Conservation (phyloP, 2,888 invertebrate genomes). For the Drosophila austrosaltans region DNA sequence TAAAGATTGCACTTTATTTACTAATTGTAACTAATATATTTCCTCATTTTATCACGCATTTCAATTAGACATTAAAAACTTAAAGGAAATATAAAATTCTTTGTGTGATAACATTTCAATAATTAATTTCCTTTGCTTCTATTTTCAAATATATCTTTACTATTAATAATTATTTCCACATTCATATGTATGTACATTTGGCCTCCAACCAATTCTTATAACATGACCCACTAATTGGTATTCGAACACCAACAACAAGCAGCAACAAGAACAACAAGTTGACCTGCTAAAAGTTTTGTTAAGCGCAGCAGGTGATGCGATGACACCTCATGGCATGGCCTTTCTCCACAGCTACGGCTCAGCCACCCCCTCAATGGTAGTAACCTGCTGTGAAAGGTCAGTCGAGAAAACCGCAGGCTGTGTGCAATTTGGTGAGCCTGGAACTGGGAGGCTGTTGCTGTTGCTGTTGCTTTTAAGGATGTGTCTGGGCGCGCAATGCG, state of each 20-base stretch:
- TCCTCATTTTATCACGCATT: too few relatives aligned
- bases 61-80: too few relatives aligned
- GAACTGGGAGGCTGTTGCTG: slow-evolving; percentile 28
- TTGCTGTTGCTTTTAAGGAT: slow-evolving; percentile 31
- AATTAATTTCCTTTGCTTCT: too few relatives aligned
- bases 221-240: slow-evolving; percentile 75
- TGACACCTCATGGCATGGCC: slow-evolving; percentile 56
- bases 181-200: not conserved
- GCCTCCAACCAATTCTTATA: slow-evolving; percentile 24
- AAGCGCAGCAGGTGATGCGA: slow-evolving; percentile 58
- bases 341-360: not conserved
- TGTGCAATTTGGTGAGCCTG: slow-evolving; percentile 52
- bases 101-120: too few relatives aligned
- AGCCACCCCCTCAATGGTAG: slow-evolving; percentile 17
- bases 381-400: slow-evolving; percentile 64
- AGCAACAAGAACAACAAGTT: slow-evolving; percentile 54
- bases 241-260: slow-evolving; percentile 45
- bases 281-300: slow-evolving; percentile 70
- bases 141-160: not conserved
- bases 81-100: too few relatives aligned
- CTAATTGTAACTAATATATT: too few relatives aligned
- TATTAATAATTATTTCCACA: not conserved
- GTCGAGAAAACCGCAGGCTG: slow-evolving; percentile 64
- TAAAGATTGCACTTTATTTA: too few relatives aligned
- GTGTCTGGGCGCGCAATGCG: slow-evolving; percentile 50